These are phyloP conservation scores for Chloropsis hardwickii DNA, from an alignment of 2,113 vertebrate species.

Conservation along the genomic window DNA sequence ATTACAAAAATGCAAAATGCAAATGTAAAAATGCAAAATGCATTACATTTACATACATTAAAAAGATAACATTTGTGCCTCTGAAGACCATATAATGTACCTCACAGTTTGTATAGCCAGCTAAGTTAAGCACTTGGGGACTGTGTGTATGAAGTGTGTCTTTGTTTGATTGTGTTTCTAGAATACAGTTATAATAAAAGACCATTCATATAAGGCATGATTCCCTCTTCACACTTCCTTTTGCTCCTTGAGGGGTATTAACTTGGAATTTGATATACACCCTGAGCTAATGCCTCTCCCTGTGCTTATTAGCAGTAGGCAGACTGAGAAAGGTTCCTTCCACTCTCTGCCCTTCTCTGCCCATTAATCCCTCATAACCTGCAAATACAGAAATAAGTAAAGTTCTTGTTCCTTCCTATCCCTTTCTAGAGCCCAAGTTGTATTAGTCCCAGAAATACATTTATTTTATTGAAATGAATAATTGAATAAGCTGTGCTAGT, in stretches of 20 bases:
- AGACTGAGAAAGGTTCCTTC: neutral
- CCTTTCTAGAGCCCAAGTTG: neutral
- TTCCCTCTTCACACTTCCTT: neutral
- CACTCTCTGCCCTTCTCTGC: neutral
- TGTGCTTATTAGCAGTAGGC: neutral
- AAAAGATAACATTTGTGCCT: conserved; percentile 9
- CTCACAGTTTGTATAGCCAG: neutral
- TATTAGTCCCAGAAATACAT: neutral
- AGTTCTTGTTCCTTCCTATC: neutral
- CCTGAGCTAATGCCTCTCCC: neutral
- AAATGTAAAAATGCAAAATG: neutral
- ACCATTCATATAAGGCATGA: neutral
- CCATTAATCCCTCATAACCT: neutral
- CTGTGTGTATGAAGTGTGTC: neutral
- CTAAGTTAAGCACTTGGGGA: neutral
- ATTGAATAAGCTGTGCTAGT: neutral
- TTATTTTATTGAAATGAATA: neutral
- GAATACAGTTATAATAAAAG: neutral
- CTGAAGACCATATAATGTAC: neutral
- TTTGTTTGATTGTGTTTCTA: conserved; percentile 14
- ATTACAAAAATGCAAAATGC: too few species aligned
- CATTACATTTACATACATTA: conserved; percentile 15
- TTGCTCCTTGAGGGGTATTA: neutral
- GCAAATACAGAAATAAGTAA: neutral
- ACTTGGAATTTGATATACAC: neutral